Base-by-base conservation (phyloP, 37 sponge, comb jelly and placozoan species). In the Aplysina aerophoba region DNA sequence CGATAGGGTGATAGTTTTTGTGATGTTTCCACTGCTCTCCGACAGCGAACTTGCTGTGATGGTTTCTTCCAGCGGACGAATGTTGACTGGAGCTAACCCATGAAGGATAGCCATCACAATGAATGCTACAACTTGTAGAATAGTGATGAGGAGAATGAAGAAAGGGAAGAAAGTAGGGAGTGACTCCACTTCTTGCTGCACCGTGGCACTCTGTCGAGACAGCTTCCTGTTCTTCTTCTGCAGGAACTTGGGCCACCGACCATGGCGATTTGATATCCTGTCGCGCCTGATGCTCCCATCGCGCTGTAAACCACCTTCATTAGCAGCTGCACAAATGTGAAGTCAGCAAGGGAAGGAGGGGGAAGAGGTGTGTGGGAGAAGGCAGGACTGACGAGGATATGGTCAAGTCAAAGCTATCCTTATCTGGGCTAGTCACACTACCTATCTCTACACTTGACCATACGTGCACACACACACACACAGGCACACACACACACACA, bases 121-220 rank as follows among this genome's bases (percentile, higher is more conserved):
- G 19, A 79, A 66, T 28, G 85, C 87, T 5, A 93, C 81, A 13
- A 95, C 68, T 72, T 98, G 94, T 22, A 84, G 80, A 11, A 93
- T 13, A 22, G 87, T 86, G 35, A 98, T 81, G n/a, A 92, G 81
- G 19, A 93, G 38, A 33, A 91, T 95, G 87, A 93, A 98, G 64
- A 89, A 77, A 15, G 98, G 98, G 77, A 79, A 90, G 86, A 98
- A 98, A 59, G 95, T 85, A 1, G 97, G 97, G 33, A 97, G 91
- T 37, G 95, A 93, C 68, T 92, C 91, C 73, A 94, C 88, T 63
- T 94, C 77, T 12, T 73, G 62, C 5, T 89, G 85, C 3, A 94
- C 84, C 19, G 88, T 55, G 0, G 91, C 88, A 82, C 86, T 88
- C 86, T 94, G 94, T 6, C 94, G 77, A 55, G 88, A 72, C n/a